These are phyloP conservation scores for Mesoligia furuncula DNA, from an alignment of 2,888 invertebrate species.

Conservation along the genomic window DNA sequence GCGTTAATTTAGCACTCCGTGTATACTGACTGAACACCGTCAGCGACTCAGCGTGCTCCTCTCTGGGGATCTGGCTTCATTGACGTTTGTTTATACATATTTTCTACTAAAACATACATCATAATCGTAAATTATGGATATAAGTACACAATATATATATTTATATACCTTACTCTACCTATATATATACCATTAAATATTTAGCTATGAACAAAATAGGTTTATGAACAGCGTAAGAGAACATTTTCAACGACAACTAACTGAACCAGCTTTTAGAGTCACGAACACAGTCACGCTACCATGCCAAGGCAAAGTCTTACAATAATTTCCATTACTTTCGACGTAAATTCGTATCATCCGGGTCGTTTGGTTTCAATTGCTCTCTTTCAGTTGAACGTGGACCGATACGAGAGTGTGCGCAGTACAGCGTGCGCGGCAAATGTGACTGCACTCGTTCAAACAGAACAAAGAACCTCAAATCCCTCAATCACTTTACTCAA, in stretches of 20 bases:
- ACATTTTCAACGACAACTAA: not conserved
- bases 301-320: not conserved
- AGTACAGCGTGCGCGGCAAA: not conserved
- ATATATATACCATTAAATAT: conserved; percentile 8
- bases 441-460: conserved; percentile 25
- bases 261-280: not conserved
- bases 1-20: conserved; percentile 58
- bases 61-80: conserved; percentile 46
- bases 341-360: conserved; percentile 2
- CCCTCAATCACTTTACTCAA: conserved; percentile 44
- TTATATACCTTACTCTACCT: not conserved
- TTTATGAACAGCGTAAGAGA: not conserved
- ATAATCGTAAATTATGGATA: conserved; percentile 33
- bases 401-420: not conserved
- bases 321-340: conserved; percentile 11
- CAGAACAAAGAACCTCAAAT: conserved; percentile 30
- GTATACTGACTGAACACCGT: conserved; percentile 26
- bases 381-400: not conserved
- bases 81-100: conserved; percentile 45
- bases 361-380: conserved; percentile 19
- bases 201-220: not conserved
- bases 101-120: conserved; percentile 24
- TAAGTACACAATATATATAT: not conserved
- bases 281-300: not conserved
- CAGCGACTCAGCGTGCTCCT: conserved; percentile 13